phyloP scores from a whole-genome alignment of 2,797 vertebrate genomes.

The Ambastaia sidthimunki region DNA sequence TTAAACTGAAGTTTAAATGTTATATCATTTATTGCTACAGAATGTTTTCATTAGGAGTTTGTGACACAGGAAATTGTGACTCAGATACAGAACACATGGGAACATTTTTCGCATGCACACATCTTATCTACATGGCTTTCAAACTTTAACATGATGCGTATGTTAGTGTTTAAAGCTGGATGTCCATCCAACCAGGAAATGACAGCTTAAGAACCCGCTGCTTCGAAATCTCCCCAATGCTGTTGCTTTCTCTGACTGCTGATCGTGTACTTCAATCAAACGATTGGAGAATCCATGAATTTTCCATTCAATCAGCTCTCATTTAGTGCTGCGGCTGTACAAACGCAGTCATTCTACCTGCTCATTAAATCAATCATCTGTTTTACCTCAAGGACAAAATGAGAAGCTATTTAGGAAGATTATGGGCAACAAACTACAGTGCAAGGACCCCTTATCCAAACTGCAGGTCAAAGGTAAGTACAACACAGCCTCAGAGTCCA shows the following conservation, averaged over 20 bases:
- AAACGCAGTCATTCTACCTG: constrained; percentile 19
- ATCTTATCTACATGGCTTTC: constrained; percentile 1
- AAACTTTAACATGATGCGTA: constrained; percentile 33
- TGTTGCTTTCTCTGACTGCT: constrained; percentile 59
- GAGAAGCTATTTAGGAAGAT: constrained; percentile 49
- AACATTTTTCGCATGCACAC: not conserved
- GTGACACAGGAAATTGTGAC: constrained; percentile 8
- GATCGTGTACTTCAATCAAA: constrained; percentile 34
- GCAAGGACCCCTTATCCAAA: constrained; percentile 20
- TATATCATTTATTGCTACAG: not conserved
- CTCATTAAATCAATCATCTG: constrained; percentile 46
- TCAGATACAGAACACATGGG: constrained; percentile 56
- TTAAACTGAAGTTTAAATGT: constrained; percentile 1
- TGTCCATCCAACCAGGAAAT: constrained; percentile 34
- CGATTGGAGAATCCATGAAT: constrained; percentile 20
- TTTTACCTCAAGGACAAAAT: constrained; percentile 45
- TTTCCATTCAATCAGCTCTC: not conserved
- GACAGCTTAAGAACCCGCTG: constrained; percentile 37
- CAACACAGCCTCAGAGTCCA: constrained; percentile 1
- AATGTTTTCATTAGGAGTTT: constrained; percentile 4
- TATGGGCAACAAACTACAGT: constrained; percentile 21
- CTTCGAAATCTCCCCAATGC: constrained; percentile 50
- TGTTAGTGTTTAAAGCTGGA: constrained; percentile 43
- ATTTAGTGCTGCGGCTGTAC: constrained; percentile 8
- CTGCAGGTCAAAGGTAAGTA: constrained; percentile 35